Conservation (phyloP, 2,888 invertebrate genomes). For the Vesta saturnalis region DNA sequence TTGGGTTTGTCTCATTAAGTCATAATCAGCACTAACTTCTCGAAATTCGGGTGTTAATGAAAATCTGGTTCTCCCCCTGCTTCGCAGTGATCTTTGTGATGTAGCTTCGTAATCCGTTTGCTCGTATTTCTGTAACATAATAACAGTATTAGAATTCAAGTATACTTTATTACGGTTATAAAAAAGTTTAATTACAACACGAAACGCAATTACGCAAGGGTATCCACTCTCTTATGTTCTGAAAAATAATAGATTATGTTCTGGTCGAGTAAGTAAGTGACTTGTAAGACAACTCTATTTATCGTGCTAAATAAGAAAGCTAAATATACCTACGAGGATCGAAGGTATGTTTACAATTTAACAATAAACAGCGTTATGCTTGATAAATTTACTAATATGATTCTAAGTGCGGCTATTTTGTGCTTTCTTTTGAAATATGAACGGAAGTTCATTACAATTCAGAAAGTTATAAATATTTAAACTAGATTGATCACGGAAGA, state of each 20-base stretch:
- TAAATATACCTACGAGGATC: background rate
- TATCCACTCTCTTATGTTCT: slow-evolving; percentile 39
- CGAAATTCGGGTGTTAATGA: slow-evolving; percentile 52
- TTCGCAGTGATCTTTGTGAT: slow-evolving; percentile 45
- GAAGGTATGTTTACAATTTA: too few relatives aligned
- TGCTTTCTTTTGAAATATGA: slow-evolving; percentile 7
- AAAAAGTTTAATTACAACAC: slow-evolving; percentile 7
- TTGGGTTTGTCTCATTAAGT: slow-evolving; percentile 25
- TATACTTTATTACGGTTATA: background rate
- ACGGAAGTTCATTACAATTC: slow-evolving; percentile 10
- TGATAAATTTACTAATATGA: too few relatives aligned
- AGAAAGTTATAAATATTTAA: background rate
- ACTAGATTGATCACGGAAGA: background rate
- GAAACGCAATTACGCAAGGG: slow-evolving; percentile 34
- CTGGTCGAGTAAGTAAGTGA: slow-evolving; percentile 16
- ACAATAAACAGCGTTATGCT: too few relatives aligned
- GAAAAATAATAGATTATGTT: slow-evolving; percentile 30
- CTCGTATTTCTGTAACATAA: slow-evolving; percentile 42
- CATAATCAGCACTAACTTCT: slow-evolving; percentile 44
- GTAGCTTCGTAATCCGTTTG: slow-evolving; percentile 45
- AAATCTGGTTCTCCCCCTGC: slow-evolving; percentile 57
- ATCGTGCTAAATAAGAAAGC: background rate
- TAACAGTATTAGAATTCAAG: background rate
- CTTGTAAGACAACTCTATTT: slow-evolving; percentile 7
- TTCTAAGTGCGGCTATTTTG: background rate